Conservation (phyloP, 2,888 invertebrate genomes). For the Amphipyra berbera region DNA sequence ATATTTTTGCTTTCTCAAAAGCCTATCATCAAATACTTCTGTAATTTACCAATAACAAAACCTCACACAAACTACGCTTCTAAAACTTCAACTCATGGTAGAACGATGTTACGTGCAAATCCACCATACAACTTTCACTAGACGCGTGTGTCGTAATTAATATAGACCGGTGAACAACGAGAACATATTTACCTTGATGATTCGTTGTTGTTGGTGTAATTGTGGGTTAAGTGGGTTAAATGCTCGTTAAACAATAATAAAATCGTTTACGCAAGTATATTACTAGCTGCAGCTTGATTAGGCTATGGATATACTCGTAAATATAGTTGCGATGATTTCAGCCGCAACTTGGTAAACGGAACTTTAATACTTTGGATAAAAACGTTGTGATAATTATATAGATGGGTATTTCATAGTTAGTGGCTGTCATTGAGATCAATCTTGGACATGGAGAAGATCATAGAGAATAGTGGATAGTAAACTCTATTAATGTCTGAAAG, state of each 20-base stretch:
- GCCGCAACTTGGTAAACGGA: background rate
- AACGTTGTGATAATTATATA: too few species aligned
- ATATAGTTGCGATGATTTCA: background rate
- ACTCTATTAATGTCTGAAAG: too few species aligned
- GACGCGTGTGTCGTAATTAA: constrained; percentile 57
- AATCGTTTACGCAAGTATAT: constrained; percentile 32
- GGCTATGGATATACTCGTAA: background rate
- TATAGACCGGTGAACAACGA: constrained; percentile 55
- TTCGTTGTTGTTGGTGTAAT: constrained; percentile 45
- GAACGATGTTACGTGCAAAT: constrained; percentile 40
- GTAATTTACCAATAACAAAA: constrained; percentile 3
- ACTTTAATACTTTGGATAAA: too few species aligned
- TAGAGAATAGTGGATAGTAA: too few species aligned
- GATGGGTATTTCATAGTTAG: too few species aligned
- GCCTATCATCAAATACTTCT: background rate
- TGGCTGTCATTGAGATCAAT: too few species aligned
- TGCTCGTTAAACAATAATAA: constrained; percentile 34
- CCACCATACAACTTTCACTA: constrained; percentile 57
- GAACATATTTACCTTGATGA: constrained; percentile 55
- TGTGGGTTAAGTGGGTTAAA: constrained; percentile 42
- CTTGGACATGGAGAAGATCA: too few species aligned
- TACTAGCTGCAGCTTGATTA: background rate
- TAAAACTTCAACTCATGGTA: constrained; percentile 38
- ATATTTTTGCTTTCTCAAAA: background rate
- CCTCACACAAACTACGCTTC: background rate